These are phyloP conservation scores for Staurois parvus DNA, from an alignment of 2,797 vertebrate genomes.

Conservation along the genomic window DNA sequence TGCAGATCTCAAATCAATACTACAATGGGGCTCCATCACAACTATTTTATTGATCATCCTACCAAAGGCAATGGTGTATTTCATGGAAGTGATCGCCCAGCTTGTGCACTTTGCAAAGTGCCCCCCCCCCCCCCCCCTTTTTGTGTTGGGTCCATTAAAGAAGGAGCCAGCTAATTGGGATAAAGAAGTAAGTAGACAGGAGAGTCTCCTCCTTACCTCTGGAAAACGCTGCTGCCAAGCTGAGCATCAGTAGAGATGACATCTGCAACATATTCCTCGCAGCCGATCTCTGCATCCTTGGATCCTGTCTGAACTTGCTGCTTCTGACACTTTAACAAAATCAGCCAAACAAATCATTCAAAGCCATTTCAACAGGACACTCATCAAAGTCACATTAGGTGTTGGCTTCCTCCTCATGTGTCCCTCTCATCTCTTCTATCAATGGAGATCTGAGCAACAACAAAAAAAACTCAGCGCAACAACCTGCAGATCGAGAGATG, in stretches of 20 bases:
- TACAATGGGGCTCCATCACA: neutral
- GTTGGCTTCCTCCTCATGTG: neutral
- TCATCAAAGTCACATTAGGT: slow-evolving; percentile 21
- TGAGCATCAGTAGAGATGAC: slow-evolving; percentile 72
- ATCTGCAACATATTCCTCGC: slow-evolving; percentile 72
- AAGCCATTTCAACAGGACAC: slow-evolving; percentile 60
- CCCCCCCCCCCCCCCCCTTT: too few species aligned
- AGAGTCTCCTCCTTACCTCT: slow-evolving; percentile 72
- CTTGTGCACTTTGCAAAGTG: neutral
- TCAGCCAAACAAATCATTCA: slow-evolving; percentile 51
- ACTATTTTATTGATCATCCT: too few species aligned
- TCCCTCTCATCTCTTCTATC: neutral
- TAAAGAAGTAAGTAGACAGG: slow-evolving; percentile 5
- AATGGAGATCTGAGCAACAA: neutral
- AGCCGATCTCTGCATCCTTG: slow-evolving; percentile 68
- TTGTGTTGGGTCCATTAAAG: neutral
- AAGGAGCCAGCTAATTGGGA: neutral
- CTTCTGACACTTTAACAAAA: slow-evolving; percentile 50
- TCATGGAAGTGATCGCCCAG: neutral
- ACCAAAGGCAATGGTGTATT: neutral
- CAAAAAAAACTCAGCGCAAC: neutral
- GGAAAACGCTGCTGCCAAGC: slow-evolving; percentile 74
- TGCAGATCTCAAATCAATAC: too few species aligned
- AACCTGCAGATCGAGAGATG: slow-evolving; percentile 10
- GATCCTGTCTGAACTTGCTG: slow-evolving; percentile 39